Base-by-base conservation (phyloP, 2,888 invertebrate genomes). In the Calephelis perditalis region DNA sequence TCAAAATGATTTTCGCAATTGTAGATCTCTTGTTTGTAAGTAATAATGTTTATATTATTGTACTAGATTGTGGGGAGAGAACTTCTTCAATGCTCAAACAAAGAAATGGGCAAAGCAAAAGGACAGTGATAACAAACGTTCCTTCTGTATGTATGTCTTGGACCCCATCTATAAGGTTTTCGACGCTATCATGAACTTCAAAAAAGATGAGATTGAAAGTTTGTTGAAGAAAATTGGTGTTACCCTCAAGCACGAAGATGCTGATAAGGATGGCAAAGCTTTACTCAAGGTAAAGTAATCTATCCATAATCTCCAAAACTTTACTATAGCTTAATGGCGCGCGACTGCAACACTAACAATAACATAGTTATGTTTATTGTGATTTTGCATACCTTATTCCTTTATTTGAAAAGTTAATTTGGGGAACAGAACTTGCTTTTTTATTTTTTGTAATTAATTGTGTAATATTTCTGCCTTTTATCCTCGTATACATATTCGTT, bases 91-190 rank as follows among this genome's bases (percentile, higher is more conserved):
- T 75, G 92, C 96, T 66, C 96, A 96, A 81, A 97, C 98, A 68
- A 99, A 99, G 95, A 99, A 99, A 86, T 99, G 99, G 99, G 93
- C 95, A 62, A 98, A 98, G 85, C 95, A 95, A 84, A 96, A 95
- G 93, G 97, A 97, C 78, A 88, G 91, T 2, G 97, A 97, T 65
- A 97, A 97, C 93, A 97, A 97, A 87, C 95, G 99, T 74, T 99
- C 99, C 0, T 99, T 99, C 95, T 96, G 96, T 87, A 98, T 99
- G 96, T 99, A 99, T 91, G 97, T 99, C 76, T 91, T 99, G 84
- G 98, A 98, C 81, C 99, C 99, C 65, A 99, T 99, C 91, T 99
- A 98, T 93, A 98, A 99, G 93, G 97, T 96, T 83, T 92, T 93
- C 78, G 91, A 92, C 72, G 93, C 92, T 64, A 92, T 93, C 87